phyloP scores from a whole-genome alignment of 2,113 vertebrate species.

The Cathartes aura region DNA sequence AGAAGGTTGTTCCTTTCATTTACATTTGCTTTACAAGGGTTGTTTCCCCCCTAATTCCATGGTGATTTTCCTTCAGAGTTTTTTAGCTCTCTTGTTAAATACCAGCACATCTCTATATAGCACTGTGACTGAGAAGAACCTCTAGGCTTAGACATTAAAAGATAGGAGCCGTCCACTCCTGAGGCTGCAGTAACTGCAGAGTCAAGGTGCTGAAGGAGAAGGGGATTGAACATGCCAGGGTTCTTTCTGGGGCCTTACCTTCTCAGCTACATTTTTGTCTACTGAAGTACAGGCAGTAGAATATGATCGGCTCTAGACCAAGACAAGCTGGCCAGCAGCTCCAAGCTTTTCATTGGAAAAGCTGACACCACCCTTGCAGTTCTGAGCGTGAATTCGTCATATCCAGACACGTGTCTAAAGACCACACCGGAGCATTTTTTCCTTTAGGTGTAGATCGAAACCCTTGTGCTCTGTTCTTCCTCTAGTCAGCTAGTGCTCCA shows the following conservation, averaged over 20 bases:
- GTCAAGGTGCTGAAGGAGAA: neutral
- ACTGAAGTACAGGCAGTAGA: neutral
- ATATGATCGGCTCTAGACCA: neutral
- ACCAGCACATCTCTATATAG: neutral
- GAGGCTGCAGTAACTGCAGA: neutral
- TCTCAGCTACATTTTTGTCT: neutral
- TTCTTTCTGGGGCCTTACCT: neutral
- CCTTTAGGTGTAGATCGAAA: rapidly evolving
- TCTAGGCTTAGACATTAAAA: neutral
- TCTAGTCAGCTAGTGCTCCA: neutral
- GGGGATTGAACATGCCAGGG: neutral
- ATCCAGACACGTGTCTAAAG: neutral
- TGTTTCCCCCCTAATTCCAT: neutral
- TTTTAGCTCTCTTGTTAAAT: neutral
- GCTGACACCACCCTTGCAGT: neutral
- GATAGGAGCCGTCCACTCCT: neutral
- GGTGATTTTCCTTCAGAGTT: neutral
- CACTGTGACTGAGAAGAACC: neutral
- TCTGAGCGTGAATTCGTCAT: neutral
- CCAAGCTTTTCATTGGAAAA: neutral
- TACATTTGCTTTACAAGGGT: neutral
- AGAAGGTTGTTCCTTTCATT: neutral
- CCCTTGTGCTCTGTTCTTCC: neutral
- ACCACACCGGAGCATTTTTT: neutral
- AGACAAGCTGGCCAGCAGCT: neutral